Evolutionary conservation across 2,797 vertebrate species (phyloP), one percentile per base, ranked within the genome.

Genomic region (Hemibagrus guttatus): DNA sequence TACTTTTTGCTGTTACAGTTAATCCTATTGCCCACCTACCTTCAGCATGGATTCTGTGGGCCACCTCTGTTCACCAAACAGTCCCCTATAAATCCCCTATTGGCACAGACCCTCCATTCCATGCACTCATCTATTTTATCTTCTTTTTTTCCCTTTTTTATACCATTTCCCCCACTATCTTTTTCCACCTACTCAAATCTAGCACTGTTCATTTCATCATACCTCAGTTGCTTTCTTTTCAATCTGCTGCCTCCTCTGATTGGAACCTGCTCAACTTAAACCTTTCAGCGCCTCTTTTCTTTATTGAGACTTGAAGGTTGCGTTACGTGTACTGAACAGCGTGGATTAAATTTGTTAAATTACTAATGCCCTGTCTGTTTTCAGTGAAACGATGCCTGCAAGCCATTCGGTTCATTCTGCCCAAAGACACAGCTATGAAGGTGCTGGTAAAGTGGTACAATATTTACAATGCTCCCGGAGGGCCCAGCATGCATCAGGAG

Each of bases 371-470:
- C 14, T 0, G 17, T 76, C 13, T 84, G 17, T 46, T 85, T 39
- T 8, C 69, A 99, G 98, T 99, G 85, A 98, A 95, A 90, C 98
- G 96, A 59, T 99, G 98, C 88, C 95, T 99, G 83, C 96, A 97
- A 92, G 97, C 97, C 0, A 88, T 99, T 90, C 97, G 97, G 39
- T 96, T 97, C 88, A 97, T 99, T 90, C 93, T 99, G 84, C 98
- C 98, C 49, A 99, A 97, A 92, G 98, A 99, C 84, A 89, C 96
- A 35, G 98, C 98, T 0, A 96, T 98, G 91, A 98, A 96, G 94
- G 96, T 99, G 93, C 95, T 98, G 90, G 96, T 99, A 81, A 99
- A 99, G 92, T 99, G 98, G 98, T 99, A 99, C 91, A 99, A 97
- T 75, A 97, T 97, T 87, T 97, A 98, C 90, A 99, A 99, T 0